These are phyloP conservation scores for Hapalemur alaotrensis DNA, from an alignment of 2,797 vertebrate species.

Conservation along the genomic window DNA sequence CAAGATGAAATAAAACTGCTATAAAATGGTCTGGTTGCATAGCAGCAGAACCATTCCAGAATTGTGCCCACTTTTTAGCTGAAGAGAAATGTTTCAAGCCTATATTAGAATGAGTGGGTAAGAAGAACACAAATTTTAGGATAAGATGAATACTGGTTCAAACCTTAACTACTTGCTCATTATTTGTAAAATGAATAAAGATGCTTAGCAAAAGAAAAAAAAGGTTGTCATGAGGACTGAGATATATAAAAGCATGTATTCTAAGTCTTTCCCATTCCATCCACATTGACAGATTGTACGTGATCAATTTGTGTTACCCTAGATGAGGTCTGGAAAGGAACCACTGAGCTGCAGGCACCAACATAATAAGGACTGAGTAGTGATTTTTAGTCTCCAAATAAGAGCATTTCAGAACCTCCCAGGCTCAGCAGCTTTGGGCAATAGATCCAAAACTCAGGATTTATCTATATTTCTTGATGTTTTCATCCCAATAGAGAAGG, in stretches of 20 bases:
- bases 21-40: not conserved
- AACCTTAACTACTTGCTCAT: not conserved
- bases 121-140: not conserved
- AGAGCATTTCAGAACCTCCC: not conserved
- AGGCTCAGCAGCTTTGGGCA: not conserved
- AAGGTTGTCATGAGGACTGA: not conserved
- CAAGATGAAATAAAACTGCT: conserved; percentile 9
- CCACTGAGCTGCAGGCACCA: not conserved
- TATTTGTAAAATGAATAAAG: not conserved
- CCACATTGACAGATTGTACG: not conserved
- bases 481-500: not conserved
- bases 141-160: not conserved
- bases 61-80: not conserved
- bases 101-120: not conserved
- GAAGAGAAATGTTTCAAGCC: not conserved
- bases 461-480: not conserved
- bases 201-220: not conserved
- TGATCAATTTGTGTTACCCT: not conserved
- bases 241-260: not conserved
- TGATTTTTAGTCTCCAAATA: not conserved
- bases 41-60: not conserved
- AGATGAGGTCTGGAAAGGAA: not conserved
- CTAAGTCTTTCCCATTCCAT: not conserved
- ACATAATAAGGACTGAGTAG: not conserved
- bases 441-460: not conserved